These are phyloP conservation scores for Cossypha niveicapilla DNA, from an alignment of 2,797 vertebrate genomes.

Conservation along the genomic window DNA sequence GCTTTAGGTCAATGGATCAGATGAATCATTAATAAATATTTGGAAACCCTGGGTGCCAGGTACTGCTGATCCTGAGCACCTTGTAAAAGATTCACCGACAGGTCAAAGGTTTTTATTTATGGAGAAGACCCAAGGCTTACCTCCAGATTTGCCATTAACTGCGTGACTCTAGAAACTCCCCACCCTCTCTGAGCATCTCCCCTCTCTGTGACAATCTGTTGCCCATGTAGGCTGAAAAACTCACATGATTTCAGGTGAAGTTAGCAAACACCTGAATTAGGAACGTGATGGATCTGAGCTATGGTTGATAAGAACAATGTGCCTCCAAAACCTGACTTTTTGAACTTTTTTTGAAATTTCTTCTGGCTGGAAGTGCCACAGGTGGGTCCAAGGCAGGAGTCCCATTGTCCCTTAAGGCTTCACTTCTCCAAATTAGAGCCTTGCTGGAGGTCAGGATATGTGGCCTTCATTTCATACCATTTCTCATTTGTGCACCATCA, in stretches of 20 bases:
- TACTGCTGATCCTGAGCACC: background rate
- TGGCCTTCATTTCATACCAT: background rate
- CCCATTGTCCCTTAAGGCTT: background rate
- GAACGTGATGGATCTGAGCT: background rate
- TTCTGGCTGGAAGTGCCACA: background rate
- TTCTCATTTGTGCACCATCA: background rate
- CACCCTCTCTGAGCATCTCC: background rate
- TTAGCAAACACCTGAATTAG: background rate
- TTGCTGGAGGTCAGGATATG: background rate
- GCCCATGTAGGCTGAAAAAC: background rate
- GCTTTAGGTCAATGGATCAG: conserved; percentile 22
- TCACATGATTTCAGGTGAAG: background rate
- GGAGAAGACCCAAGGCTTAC: background rate
- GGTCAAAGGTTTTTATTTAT: conserved; percentile 45
- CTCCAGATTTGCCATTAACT: conserved; percentile 50
- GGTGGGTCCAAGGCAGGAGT: background rate
- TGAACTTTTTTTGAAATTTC: background rate
- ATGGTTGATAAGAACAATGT: accelerated
- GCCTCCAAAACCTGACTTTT: background rate
- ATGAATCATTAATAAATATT: conserved; percentile 58
- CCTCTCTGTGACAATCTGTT: background rate
- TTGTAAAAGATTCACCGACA: conserved; percentile 25
- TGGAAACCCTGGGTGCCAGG: conserved; percentile 16
- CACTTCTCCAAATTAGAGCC: background rate
- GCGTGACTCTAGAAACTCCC: background rate